These are phyloP conservation scores for Drosophila nebulosa DNA, from an alignment of 1,140 invertebrate genomes.

Conservation along the genomic window DNA sequence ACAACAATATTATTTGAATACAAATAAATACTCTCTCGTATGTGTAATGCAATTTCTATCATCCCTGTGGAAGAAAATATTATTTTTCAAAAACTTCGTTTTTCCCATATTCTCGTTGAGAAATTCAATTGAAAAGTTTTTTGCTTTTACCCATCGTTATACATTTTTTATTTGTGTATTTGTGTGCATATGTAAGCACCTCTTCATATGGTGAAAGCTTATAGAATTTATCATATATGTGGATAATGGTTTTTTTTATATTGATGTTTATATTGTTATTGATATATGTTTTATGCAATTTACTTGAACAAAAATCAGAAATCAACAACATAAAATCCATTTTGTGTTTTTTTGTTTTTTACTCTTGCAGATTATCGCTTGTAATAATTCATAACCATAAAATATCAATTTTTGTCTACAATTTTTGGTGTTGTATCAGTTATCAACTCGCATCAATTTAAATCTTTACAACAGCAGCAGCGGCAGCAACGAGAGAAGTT, in stretches of 20 bases:
- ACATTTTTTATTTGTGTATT: not conserved
- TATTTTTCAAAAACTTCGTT: conserved; percentile 28
- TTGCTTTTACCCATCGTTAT: not conserved
- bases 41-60: conserved; percentile 42
- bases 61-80: conserved; percentile 17
- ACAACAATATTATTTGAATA: conserved; percentile 51
- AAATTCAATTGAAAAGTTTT: conserved; percentile 28
- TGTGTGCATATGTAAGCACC: conserved; percentile 5
- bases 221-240: not conserved
- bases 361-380: conserved; percentile 53
- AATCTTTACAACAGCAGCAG: conserved; percentile 29
- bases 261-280: conserved; percentile 7
- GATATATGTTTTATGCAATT: conserved; percentile 10
- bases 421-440: conserved; percentile 34
- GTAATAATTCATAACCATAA: conserved; percentile 77
- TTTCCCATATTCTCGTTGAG: conserved; percentile 13
- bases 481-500: conserved; percentile 15
- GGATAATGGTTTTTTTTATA: conserved; percentile 23
- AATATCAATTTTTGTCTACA: conserved; percentile 75
- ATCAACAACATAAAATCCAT: not conserved
- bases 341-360: conserved; percentile 31
- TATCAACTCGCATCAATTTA: conserved; percentile 67
- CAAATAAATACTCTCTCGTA: conserved; percentile 18
- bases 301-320: conserved; percentile 23
- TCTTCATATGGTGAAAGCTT: not conserved